Conservation (phyloP, 2,113 vertebrate species). For the Chloropsis hardwickii region DNA sequence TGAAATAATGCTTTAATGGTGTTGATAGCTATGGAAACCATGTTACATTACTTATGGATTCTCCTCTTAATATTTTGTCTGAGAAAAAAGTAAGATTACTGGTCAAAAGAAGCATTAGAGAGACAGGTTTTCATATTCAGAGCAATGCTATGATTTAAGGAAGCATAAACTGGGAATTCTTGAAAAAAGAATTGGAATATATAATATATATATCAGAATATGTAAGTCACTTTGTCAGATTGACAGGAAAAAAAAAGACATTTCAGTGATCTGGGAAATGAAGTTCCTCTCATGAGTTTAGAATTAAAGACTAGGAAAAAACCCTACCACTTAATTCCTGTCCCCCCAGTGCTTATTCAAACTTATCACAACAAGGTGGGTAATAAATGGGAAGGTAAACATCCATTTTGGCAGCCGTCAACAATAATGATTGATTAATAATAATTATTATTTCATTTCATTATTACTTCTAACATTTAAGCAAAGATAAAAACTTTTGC, state of each 20-base stretch:
- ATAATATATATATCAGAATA: not conserved
- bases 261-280: not conserved
- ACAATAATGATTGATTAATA: not conserved
- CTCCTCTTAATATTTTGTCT: not conserved
- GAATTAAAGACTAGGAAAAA: not conserved
- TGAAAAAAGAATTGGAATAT: not conserved
- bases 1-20: not conserved
- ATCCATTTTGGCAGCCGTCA: not conserved
- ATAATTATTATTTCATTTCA: not conserved
- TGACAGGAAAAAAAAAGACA: not conserved
- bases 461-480: slow-evolving; percentile 1
- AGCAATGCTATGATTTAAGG: not conserved
- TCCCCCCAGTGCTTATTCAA: not conserved
- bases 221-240: not conserved
- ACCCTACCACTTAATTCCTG: not conserved
- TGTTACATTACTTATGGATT: not conserved
- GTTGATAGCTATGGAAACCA: not conserved
- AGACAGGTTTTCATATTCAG: not conserved
- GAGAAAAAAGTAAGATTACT: not conserved
- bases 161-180: not conserved
- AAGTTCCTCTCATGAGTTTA: not conserved
- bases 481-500: not conserved
- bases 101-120: not conserved
- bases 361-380: not conserved
- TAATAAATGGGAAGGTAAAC: not conserved